Evolutionary conservation across 1,140 invertebrate species (phyloP).

Genomic region (Adelges cooleyi): DNA sequence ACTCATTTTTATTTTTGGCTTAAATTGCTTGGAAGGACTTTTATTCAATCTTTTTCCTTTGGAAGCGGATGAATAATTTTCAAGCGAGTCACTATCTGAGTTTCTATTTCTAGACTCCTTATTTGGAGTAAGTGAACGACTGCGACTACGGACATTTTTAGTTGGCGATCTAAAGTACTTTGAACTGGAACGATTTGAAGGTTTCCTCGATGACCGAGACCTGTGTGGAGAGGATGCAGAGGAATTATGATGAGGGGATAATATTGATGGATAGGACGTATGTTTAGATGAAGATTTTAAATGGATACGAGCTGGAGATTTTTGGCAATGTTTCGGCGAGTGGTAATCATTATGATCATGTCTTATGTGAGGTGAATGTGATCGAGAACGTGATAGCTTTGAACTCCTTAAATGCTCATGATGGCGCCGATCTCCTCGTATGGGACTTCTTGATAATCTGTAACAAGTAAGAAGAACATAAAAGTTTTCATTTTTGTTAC

Average conservation of each 20-base stretch:
- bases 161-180: neutral
- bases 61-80: neutral
- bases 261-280: neutral
- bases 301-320: neutral
- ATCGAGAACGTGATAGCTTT: neutral
- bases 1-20: slow-evolving; percentile 52
- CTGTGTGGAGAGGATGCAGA: neutral
- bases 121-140: neutral
- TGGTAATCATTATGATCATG: slow-evolving; percentile 1
- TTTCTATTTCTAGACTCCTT: neutral
- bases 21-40: neutral
- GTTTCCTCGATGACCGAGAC: neutral
- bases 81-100: neutral
- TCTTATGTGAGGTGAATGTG: neutral
- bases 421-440: slow-evolving; percentile 1
- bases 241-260: neutral
- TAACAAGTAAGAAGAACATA: neutral
- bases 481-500: too few species aligned
- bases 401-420: neutral
- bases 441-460: slow-evolving; percentile 11
- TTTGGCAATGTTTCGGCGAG: slow-evolving; percentile 4
- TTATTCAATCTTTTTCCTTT: neutral
- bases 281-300: slow-evolving; percentile 4
- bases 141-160: neutral
- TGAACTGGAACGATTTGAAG: neutral